Percentiles rank a stretch among this genome's conserved stretches.
Evolutionary conservation across 23 tunicate genomes (phyloP).

Genomic region (Phallusia fumigata): DNA sequence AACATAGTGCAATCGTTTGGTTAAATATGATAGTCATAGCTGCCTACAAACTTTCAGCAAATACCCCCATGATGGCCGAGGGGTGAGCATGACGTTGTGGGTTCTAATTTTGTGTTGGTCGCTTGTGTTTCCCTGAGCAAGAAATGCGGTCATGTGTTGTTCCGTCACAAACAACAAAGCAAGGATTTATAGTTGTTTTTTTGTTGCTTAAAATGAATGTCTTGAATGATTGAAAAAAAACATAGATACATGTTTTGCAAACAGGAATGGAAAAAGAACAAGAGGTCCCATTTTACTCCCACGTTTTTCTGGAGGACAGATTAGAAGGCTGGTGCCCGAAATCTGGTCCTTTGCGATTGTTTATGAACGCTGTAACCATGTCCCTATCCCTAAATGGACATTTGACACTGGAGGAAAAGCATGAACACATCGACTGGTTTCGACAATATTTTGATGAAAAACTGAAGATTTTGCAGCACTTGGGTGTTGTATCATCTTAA

Average conservation of each 20-base stretch:
- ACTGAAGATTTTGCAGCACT: constrained; percentile 21
- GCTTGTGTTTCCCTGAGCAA: too few species aligned
- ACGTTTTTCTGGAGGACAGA: constrained; percentile 74
- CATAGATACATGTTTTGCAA: not conserved
- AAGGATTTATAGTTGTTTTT: too few species aligned
- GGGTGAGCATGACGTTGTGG: too few species aligned
- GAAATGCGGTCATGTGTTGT: too few species aligned
- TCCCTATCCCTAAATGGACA: constrained; percentile 66
- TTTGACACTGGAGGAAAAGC: constrained; percentile 59
- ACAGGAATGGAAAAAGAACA: constrained; percentile 62
- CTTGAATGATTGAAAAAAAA: too few species aligned
- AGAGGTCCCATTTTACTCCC: constrained; percentile 70
- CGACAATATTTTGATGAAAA: constrained; percentile 76
- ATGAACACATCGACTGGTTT: constrained; percentile 88
- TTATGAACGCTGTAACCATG: constrained; percentile 60
- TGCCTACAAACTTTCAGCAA: too few species aligned
- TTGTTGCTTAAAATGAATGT: too few species aligned
- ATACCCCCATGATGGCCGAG: too few species aligned
- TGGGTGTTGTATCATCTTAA: constrained; percentile 30
- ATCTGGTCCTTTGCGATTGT: constrained; percentile 64
- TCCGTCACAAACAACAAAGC: too few species aligned
- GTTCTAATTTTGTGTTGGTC: too few species aligned
- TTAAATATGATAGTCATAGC: too few species aligned
- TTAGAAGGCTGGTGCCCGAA: constrained; percentile 80
- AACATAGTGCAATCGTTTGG: too few species aligned